Conservation (phyloP, 2,888 invertebrate species). For the Gymnosoma rotundatum region DNA sequence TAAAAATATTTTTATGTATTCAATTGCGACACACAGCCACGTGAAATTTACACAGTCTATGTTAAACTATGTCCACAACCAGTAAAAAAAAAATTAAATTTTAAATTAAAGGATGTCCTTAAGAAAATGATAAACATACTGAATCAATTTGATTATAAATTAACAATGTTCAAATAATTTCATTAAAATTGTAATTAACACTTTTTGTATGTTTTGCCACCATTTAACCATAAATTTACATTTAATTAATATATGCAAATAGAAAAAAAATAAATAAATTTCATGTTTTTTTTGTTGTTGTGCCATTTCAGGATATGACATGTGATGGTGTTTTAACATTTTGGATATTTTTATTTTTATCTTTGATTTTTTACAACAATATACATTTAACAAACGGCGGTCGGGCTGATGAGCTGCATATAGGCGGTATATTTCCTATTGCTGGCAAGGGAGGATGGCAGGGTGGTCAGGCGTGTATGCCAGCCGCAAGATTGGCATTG, state of each 20-base stretch:
- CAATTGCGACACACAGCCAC: too few relatives aligned
- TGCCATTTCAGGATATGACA: slow-evolving; percentile 81
- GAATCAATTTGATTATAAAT: neutral
- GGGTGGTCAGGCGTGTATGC: slow-evolving; percentile 98
- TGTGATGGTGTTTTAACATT: slow-evolving; percentile 82
- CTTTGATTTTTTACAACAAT: slow-evolving; percentile 78
- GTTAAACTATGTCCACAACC: too few relatives aligned
- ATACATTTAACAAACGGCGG: slow-evolving; percentile 79
- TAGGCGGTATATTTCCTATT: slow-evolving; percentile 99
- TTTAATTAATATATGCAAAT: neutral
- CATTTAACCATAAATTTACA: neutral
- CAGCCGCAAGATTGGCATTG: slow-evolving; percentile 97
- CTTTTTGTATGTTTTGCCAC: neutral
- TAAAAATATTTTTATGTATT: too few relatives aligned
- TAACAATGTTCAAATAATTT: neutral
- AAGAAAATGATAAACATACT: too few relatives aligned
- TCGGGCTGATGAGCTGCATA: slow-evolving; percentile 89
- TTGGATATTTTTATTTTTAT: slow-evolving; percentile 82
- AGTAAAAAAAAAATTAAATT: too few relatives aligned
- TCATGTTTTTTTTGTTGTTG: slow-evolving; percentile 18
- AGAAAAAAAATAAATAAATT: slow-evolving; percentile 6
- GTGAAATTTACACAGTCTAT: too few relatives aligned
- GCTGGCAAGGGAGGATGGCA: slow-evolving; percentile 98
- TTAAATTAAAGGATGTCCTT: too few relatives aligned
- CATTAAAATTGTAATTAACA: neutral